Evolutionary conservation across 2,888 invertebrate species (phyloP).

Genomic region (Calliopum simillimum): DNA sequence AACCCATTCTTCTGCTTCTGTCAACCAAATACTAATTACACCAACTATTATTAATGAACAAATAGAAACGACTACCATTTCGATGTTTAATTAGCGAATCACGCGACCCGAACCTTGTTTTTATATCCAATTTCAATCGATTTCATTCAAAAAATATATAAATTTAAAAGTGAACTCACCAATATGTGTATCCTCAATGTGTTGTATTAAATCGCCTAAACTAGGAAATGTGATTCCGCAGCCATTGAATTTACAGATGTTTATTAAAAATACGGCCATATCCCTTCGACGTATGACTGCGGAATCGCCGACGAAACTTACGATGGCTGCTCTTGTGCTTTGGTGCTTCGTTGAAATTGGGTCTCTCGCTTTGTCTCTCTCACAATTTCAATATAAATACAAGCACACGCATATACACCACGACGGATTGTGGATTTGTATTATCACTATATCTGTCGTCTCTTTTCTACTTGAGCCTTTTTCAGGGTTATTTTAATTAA

Average conservation of each 20-base stretch:
- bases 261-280: constrained; percentile 92
- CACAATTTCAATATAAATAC: constrained; percentile 12
- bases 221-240: constrained; percentile 87
- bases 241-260: constrained; percentile 89
- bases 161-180: constrained; percentile 70
- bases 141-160: not conserved
- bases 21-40: constrained; percentile 9
- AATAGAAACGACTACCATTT: constrained; percentile 6
- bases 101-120: constrained; percentile 37
- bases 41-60: no score
- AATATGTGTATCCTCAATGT: constrained; percentile 89
- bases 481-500: constrained; percentile 3
- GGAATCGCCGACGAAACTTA: constrained; percentile 60
- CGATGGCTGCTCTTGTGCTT: constrained; percentile 49
- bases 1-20: no score
- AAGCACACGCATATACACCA: not conserved
- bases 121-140: constrained; percentile 5
- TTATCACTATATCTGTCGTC: not conserved
- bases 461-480: constrained; percentile 7
- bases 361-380: constrained; percentile 32
- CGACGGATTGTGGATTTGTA: not conserved
- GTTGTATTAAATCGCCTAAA: constrained; percentile 84
- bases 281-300: constrained; percentile 66
- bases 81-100: constrained; percentile 39
- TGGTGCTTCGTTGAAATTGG: constrained; percentile 39